phyloP scores from a whole-genome alignment of 2,888 invertebrate genomes.

The Aphidius colemani region DNA sequence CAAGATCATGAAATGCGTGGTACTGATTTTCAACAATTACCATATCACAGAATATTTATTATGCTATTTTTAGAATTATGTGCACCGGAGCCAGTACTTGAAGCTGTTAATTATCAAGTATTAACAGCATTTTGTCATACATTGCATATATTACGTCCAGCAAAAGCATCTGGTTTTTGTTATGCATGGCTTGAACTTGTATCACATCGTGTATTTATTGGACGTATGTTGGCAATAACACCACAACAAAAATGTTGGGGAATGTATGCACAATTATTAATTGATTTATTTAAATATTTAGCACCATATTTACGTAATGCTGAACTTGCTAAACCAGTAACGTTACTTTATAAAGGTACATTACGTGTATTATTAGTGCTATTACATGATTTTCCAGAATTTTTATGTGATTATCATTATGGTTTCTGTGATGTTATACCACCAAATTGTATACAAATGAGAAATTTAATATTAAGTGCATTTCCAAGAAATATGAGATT shows the following conservation, averaged over 20 bases:
- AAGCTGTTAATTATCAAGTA: slow-evolving; percentile 92
- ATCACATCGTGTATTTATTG: slow-evolving; percentile 94
- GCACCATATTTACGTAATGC: slow-evolving; percentile 97
- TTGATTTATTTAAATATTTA: slow-evolving; percentile 95
- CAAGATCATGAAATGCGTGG: slow-evolving; percentile 94
- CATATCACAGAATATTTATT: slow-evolving; percentile 90
- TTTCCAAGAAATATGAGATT: slow-evolving; percentile 97
- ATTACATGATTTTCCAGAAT: slow-evolving; percentile 98
- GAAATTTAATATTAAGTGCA: slow-evolving; percentile 96
- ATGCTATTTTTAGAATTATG: slow-evolving; percentile 97
- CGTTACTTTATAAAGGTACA: slow-evolving; percentile 93
- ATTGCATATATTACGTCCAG: slow-evolving; percentile 89
- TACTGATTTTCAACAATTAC: slow-evolving; percentile 92
- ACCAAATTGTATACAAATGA: slow-evolving; percentile 98
- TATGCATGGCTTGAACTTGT: slow-evolving; percentile 98
- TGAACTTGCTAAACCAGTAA: slow-evolving; percentile 91
- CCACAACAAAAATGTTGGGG: slow-evolving; percentile 97
- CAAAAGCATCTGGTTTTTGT: slow-evolving; percentile 93
- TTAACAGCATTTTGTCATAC: slow-evolving; percentile 96
- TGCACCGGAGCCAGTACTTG: slow-evolving; percentile 89
- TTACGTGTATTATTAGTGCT: slow-evolving; percentile 91
- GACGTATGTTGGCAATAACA: slow-evolving; percentile 86
- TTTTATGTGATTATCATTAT: slow-evolving; percentile 98
- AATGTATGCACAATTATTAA: slow-evolving; percentile 93
- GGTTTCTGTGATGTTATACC: slow-evolving; percentile 99